Evolutionary conservation across 2,797 vertebrate species (phyloP).

Genomic region (Chaetophractus vellerosus): DNA sequence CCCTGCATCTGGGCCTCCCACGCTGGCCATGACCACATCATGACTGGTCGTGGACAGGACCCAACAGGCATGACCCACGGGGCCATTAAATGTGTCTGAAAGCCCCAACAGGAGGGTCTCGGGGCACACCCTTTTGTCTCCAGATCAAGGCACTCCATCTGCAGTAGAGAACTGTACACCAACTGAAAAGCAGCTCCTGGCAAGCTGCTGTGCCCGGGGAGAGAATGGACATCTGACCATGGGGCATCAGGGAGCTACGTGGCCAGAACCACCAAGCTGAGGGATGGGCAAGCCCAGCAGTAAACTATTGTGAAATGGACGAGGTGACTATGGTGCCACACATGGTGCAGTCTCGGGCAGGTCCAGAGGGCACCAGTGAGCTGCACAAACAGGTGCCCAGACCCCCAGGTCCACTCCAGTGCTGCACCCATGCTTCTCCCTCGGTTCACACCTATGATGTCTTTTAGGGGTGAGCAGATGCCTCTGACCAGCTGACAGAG

Average conservation of each 20-base stretch:
- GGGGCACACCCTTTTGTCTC: neutral
- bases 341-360: neutral
- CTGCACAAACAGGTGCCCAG: neutral
- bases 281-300: neutral
- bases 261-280: neutral
- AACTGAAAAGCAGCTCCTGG: neutral
- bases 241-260: neutral
- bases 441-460: neutral
- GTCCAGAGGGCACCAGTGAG: neutral
- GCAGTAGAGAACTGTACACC: neutral
- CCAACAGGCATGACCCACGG: no score
- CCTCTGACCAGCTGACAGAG: neutral
- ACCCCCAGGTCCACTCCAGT: neutral
- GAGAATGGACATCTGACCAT: no score
- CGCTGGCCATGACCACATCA: no score
- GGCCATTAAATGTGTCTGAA: neutral
- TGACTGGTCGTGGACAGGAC: no score
- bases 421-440: neutral
- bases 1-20: fast-evolving
- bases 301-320: neutral
- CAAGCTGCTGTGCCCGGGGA: neutral
- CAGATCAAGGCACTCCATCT: neutral
- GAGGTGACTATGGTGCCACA: neutral
- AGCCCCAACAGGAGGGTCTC: neutral
- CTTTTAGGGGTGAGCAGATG: neutral